A percentile compares a stretch with the other conserved stretches of the same genome.
Evolutionary conservation across 2,797 vertebrate species (phyloP).

Genomic region (Hemitrygon akajei): DNA sequence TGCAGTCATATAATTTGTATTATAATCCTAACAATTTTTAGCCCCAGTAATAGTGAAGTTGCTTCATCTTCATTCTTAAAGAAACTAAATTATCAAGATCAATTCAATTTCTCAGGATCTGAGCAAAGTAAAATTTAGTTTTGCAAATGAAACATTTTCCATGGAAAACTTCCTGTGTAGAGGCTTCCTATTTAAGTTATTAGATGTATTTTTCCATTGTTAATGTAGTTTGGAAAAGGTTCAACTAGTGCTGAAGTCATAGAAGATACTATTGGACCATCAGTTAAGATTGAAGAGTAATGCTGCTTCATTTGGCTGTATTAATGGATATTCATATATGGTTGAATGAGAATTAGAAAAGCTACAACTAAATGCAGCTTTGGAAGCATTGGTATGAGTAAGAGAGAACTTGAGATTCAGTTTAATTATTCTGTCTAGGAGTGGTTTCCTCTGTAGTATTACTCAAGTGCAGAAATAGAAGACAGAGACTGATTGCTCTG

Average conservation of each 20-base stretch:
- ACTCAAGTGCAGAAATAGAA: not conserved
- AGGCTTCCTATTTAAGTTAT: not conserved
- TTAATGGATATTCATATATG: no score
- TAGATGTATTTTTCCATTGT: constrained; percentile 39
- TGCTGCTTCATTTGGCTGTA: no score
- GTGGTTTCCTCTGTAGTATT: not conserved
- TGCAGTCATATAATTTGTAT: not conserved
- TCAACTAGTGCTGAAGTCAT: not conserved
- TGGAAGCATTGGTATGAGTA: not conserved
- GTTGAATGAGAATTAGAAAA: not conserved
- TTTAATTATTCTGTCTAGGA: not conserved
- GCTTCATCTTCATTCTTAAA: not conserved
- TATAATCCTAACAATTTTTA: not conserved
- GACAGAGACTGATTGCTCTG: not conserved
- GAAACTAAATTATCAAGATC: not conserved
- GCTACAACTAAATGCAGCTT: not conserved
- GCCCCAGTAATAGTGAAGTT: not conserved
- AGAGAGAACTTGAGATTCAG: not conserved
- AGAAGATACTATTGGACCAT: constrained; percentile 19
- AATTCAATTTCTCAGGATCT: not conserved
- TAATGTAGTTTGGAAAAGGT: not conserved
- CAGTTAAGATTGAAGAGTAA: not conserved
- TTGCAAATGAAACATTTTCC: not conserved
- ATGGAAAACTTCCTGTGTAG: not conserved
- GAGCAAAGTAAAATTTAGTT: not conserved